Base-by-base conservation (phyloP, 1,140 invertebrate genomes). In the Drosophila takahashii region DNA sequence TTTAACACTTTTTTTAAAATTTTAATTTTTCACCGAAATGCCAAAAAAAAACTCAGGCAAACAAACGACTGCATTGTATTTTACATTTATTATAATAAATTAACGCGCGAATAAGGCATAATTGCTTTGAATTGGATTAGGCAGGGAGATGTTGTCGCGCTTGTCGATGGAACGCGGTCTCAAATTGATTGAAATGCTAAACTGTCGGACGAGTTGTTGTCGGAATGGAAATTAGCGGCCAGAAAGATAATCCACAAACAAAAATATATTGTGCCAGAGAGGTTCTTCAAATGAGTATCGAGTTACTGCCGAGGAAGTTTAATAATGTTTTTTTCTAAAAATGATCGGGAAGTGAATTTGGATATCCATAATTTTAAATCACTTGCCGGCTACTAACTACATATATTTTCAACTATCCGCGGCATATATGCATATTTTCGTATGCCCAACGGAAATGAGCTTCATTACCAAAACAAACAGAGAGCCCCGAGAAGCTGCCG, bases 391-490 rank as follows among this genome's bases (percentile, higher is more conserved):
- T 69, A 22, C 50, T 53, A 77, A 81, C 60, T 57, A 22, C 22
- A 59, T 16, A 41, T 44, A 44, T 39, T 69, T 76, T 70, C 75
- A 72, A 50, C 60, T 79, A 71, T 48, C 37, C 47, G 16, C 32
- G 59, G 34, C 59, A 59, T 81, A 74, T 81, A 79, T 81, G 79
- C 67, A 83, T 83, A 83, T 84, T 84, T 81, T 47, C 47, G 65
- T 69, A 69, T 81, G 61, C 45, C 54, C 75, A 91, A 80, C 90
- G 90, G 90, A 91, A 91, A 91, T 91, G 85, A 83, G 79, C 85
- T 84, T 91, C 89, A 91, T 91, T 91, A 91, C 90, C 79, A 91
- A 91, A 91, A 91, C 90, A 91, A 91, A 91, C 84, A 89, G 79
- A 83, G 70, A 75, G 45, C 32, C 27, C 52, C 34, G 70, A 58